Conservation (phyloP, 2,888 invertebrate genomes). For the Caenorhabditis imperialis region DNA sequence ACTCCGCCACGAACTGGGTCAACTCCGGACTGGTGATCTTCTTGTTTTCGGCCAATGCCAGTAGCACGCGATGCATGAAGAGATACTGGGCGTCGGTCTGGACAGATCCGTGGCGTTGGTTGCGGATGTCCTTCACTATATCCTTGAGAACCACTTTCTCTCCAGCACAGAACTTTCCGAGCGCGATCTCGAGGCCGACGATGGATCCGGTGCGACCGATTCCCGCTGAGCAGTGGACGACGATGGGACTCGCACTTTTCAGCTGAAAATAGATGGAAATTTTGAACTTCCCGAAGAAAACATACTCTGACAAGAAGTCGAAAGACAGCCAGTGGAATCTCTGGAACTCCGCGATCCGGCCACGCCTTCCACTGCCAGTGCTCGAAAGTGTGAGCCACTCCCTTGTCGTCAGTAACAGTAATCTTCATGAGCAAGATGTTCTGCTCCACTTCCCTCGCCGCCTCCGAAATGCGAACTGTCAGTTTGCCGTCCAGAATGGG, state of each 20-base stretch:
- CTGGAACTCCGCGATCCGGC: slow-evolving; percentile 72
- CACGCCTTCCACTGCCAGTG: slow-evolving; percentile 71
- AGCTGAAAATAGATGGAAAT: slow-evolving; percentile 22
- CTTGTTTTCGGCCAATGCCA: slow-evolving; percentile 65
- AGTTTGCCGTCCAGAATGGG: slow-evolving; percentile 49
- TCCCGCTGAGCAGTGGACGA: slow-evolving; percentile 71
- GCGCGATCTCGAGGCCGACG: slow-evolving; percentile 67
- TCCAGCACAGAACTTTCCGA: slow-evolving; percentile 54
- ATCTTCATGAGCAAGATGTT: slow-evolving; percentile 56
- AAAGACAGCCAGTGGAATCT: slow-evolving; percentile 60
- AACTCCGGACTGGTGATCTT: slow-evolving; percentile 47
- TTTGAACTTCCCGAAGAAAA: neutral
- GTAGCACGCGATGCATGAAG: slow-evolving; percentile 68
- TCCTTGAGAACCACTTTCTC: slow-evolving; percentile 55
- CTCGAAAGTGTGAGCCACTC: slow-evolving; percentile 58
- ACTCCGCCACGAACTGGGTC: slow-evolving; percentile 41
- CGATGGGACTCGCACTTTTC: slow-evolving; percentile 51
- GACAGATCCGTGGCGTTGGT: slow-evolving; percentile 65
- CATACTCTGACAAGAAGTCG: slow-evolving; percentile 54
- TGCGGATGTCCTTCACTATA: slow-evolving; percentile 63
- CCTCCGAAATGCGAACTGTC: slow-evolving; percentile 55
- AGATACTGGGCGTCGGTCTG: slow-evolving; percentile 71
- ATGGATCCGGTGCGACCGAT: slow-evolving; percentile 74
- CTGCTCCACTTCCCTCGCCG: slow-evolving; percentile 60
- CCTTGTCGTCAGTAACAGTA: slow-evolving; percentile 52